phyloP scores from a whole-genome alignment of 2,888 invertebrate genomes.

The Diaperis boleti region DNA sequence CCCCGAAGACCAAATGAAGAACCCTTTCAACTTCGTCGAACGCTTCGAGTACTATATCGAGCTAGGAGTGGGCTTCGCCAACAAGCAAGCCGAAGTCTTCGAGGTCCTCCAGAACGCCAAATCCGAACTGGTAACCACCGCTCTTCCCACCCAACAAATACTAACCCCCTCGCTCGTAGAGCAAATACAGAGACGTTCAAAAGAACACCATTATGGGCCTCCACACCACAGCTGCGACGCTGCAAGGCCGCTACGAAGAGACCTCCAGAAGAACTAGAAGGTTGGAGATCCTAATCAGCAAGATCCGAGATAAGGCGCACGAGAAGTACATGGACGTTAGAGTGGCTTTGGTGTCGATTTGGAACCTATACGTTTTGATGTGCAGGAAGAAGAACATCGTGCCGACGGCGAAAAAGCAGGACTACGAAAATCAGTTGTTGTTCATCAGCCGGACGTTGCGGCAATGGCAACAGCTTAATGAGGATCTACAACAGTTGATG shows the following conservation, averaged over 20 bases:
- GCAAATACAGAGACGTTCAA: slow-evolving; percentile 4
- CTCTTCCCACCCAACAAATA: not conserved
- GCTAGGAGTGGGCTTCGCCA: not conserved
- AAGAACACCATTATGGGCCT: slow-evolving; percentile 6
- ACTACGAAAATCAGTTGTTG: slow-evolving; percentile 9
- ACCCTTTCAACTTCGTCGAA: not conserved
- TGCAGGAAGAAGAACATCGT: not conserved
- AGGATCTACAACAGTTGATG: not conserved
- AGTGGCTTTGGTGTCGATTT: not conserved
- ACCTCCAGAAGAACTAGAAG: slow-evolving; percentile 1
- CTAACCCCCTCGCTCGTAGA: not conserved
- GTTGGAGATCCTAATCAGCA: slow-evolving; percentile 3
- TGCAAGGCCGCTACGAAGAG: slow-evolving; percentile 26
- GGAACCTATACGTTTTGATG: slow-evolving; percentile 14
- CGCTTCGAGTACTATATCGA: slow-evolving; percentile 8
- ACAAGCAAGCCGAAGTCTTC: not conserved
- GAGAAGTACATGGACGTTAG: not conserved
- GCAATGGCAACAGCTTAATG: slow-evolving; percentile 1
- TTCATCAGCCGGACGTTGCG: slow-evolving; percentile 9
- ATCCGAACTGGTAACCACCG: not conserved
- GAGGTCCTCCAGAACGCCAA: slow-evolving; percentile 1
- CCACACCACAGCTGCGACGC: not conserved
- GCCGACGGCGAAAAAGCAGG: not conserved
- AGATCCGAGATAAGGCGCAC: not conserved
- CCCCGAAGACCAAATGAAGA: too few relatives aligned